These are phyloP conservation scores for Crenuchus spilurus DNA, from an alignment of 2,797 vertebrate genomes.

Conservation along the genomic window DNA sequence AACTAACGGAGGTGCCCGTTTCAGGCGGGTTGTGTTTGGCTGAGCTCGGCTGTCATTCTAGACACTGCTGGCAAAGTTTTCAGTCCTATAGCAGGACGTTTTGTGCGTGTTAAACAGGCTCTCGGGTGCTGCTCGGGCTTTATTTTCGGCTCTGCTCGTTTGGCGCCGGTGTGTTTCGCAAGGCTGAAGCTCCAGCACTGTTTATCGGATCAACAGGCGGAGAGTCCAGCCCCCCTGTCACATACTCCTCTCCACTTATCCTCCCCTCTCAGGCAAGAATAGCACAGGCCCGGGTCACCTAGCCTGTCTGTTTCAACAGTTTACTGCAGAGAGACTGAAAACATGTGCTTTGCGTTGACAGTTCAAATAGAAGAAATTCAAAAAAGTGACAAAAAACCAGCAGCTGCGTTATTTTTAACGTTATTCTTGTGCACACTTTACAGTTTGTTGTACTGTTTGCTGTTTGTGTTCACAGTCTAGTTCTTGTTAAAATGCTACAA, in stretches of 20 bases:
- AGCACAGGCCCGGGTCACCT: neutral
- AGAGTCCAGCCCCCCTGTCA: conserved; percentile 27
- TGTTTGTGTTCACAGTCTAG: too few relatives aligned
- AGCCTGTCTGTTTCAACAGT: neutral
- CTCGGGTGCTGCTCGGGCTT: neutral
- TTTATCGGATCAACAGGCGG: conserved; percentile 68
- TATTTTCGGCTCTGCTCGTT: conserved; percentile 21
- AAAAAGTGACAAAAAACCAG: too few relatives aligned
- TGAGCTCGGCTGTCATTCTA: neutral
- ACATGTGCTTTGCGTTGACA: too few relatives aligned
- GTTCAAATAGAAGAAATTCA: too few relatives aligned
- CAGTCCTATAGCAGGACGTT: neutral
- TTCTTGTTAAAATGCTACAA: too few relatives aligned
- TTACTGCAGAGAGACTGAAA: neutral
- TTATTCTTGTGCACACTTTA: too few relatives aligned
- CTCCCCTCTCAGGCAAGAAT: neutral
- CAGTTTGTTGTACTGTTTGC: too few relatives aligned
- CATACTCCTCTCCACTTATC: neutral
- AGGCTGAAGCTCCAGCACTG: conserved; percentile 22
- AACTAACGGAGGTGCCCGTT: conserved; percentile 49
- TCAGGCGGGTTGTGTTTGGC: neutral
- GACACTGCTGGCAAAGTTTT: neutral
- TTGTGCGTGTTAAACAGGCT: neutral
- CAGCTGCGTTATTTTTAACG: too few relatives aligned
- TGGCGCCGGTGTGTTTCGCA: conserved; percentile 48